Percentiles rank a stretch among this genome's conserved stretches.
Conservation (phyloP, 23 tunicate genomes). For the Diplosoma virens region DNA sequence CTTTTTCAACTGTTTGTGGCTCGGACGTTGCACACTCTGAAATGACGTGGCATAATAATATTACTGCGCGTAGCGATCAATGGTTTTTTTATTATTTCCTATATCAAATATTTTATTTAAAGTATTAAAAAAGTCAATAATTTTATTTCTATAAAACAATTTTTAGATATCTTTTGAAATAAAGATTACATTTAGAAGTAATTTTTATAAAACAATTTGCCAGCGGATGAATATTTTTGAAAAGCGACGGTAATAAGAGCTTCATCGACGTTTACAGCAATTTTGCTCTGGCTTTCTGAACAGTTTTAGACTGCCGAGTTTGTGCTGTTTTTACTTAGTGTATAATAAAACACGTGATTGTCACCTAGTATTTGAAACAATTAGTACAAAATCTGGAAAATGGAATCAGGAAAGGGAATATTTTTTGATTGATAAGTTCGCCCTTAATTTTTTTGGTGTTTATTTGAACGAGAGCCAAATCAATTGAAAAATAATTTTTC, state of each 20-base stretch:
- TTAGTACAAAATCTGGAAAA: slow-evolving; percentile 61
- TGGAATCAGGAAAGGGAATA: slow-evolving; percentile 49
- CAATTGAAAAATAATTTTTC: too few species aligned
- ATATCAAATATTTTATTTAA: too few species aligned
- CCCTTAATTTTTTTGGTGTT: too few species aligned
- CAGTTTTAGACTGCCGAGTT: slow-evolving; percentile 30
- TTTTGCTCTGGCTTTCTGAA: slow-evolving; percentile 36
- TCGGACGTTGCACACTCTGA: slow-evolving; percentile 63
- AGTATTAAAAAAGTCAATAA: too few species aligned
- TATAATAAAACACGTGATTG: slow-evolving; percentile 66
- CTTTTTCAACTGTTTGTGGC: slow-evolving; percentile 29
- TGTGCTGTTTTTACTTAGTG: slow-evolving; percentile 57
- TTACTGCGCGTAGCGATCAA: background rate
- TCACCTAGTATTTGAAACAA: slow-evolving; percentile 73
- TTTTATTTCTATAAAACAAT: too few species aligned
- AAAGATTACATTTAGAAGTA: too few species aligned
- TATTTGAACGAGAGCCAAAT: too few species aligned
- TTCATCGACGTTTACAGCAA: slow-evolving; percentile 20
- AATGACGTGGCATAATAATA: background rate
- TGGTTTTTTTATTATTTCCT: too few species aligned
- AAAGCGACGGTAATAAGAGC: slow-evolving; percentile 3
- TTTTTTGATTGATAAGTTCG: too few species aligned
- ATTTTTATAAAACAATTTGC: too few species aligned
- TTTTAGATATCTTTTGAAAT: too few species aligned
- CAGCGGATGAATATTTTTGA: slow-evolving; percentile 53